Evolutionary conservation across 2,113 vertebrate species (phyloP).

Genomic region (Misgurnus mizolepis): DNA sequence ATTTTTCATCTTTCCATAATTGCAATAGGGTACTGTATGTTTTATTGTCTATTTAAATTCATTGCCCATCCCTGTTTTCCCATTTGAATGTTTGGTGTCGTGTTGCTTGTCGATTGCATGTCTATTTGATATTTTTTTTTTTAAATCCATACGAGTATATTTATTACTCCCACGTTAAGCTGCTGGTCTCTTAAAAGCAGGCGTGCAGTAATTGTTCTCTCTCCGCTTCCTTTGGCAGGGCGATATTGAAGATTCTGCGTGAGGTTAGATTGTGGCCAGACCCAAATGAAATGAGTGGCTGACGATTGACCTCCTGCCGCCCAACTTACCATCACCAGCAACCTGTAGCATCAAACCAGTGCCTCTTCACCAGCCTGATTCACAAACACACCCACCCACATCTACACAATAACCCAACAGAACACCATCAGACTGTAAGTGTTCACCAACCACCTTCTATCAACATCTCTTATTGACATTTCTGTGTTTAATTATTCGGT

Average conservation of each 20-base stretch:
- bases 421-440: constrained; percentile 98
- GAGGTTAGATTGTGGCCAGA: constrained; percentile 86
- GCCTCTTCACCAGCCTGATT: constrained; percentile 83
- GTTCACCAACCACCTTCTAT: constrained; percentile 49
- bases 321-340: constrained; percentile 53
- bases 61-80: too few relatives aligned
- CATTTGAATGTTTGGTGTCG: not conserved
- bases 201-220: not conserved
- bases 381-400: constrained; percentile 86
- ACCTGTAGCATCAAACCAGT: constrained; percentile 58
- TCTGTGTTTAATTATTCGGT: too few relatives aligned
- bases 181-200: not conserved
- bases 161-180: not conserved
- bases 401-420: constrained; percentile 86
- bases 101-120: not conserved
- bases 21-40: too few relatives aligned
- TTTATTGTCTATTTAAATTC: too few relatives aligned
- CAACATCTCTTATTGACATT: too few relatives aligned
- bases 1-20: too few relatives aligned
- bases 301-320: constrained; percentile 36
- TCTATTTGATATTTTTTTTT: not conserved
- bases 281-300: constrained; percentile 88
- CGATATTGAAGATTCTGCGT: constrained; percentile 77
- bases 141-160: not conserved
- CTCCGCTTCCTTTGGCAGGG: constrained; percentile 75